These are phyloP conservation scores for Syndactyla subalaris DNA, from an alignment of 2,797 vertebrate species.

Conservation along the genomic window DNA sequence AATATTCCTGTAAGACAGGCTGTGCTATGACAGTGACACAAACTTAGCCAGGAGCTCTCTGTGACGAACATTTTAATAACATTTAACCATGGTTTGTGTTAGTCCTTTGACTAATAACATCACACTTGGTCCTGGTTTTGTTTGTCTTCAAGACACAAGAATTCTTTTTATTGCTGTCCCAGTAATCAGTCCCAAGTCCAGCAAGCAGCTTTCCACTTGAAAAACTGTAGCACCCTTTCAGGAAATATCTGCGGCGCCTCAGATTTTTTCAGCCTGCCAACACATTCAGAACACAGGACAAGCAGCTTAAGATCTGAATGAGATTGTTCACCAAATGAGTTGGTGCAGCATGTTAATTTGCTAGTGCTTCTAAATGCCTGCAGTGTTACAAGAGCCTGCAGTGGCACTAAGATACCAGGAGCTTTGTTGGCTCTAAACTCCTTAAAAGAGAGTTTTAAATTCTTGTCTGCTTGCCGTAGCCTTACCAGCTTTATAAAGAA, in stretches of 20 bases:
- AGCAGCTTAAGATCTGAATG: constrained; percentile 46
- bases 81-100: background rate
- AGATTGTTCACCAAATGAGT: constrained; percentile 51
- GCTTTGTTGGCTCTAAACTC: constrained; percentile 63
- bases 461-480: constrained; percentile 32
- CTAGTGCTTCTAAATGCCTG: constrained; percentile 45
- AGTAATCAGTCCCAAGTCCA: constrained; percentile 2
- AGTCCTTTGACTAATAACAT: background rate
- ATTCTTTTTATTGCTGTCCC: background rate
- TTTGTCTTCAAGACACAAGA: background rate
- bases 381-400: constrained; percentile 60
- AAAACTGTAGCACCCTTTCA: constrained; percentile 56
- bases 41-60: background rate
- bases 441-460: constrained; percentile 62
- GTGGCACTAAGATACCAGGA: constrained; percentile 52
- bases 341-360: constrained; percentile 42
- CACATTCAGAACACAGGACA: constrained; percentile 52
- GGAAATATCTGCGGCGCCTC: constrained; percentile 6
- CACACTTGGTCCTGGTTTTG: background rate
- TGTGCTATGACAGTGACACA: background rate
- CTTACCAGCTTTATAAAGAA: constrained; percentile 44
- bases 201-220: constrained; percentile 36
- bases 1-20: background rate
- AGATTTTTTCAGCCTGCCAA: constrained; percentile 36
- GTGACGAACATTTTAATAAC: background rate